Base-by-base conservation (phyloP, 1,140 invertebrate genomes). In the Drosophila ercepeae region DNA sequence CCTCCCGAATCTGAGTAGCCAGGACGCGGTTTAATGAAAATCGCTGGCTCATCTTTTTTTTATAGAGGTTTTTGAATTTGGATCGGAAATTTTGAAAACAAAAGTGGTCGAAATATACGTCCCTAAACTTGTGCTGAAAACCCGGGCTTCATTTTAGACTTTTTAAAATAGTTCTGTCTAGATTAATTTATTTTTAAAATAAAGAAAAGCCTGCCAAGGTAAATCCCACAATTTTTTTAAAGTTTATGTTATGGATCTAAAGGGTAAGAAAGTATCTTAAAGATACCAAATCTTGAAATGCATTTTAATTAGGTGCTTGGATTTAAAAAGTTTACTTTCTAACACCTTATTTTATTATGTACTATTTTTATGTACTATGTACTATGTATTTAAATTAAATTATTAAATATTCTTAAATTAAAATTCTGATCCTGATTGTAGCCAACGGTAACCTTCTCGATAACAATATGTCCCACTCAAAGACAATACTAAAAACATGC, bases 1-100 rank as follows among this genome's bases (percentile, higher is more conserved):
- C 9, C 5, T 48, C 52, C 2, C n/a, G 21, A 39, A 86, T 2
- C 32, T 84, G 81, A 45, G 48, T 58, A 1, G 48, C 49, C 9
- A 84, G 18, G 25, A 84, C 75, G 14, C 50, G 44, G 8, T 64
- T 25, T 32, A 84, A 65, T 18, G 78, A 55, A 32, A 84, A 51
- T 50, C 81, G 71, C 65, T 81, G 78, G 11, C 68, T 65, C 81
- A 3, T 29, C 11, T 50, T 0, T 16, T 44, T 13, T 5, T 7
- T 16, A 13, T 3, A 19, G 8, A 0, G 2, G 1, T 52, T 52
- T 64, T 42, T 7, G 0, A 58, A 70, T 49, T 70, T 57, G 5
- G 32, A 19, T 36, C 18, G 18, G 16, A 42, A 79, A 79, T 75
- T 74, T 79, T 6, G 53, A 63, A 13, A 16, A 18, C 59, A 51